Evolutionary conservation across 2,113 vertebrate species (phyloP).

Genomic region (Rhinolophus ferrumequinum): DNA sequence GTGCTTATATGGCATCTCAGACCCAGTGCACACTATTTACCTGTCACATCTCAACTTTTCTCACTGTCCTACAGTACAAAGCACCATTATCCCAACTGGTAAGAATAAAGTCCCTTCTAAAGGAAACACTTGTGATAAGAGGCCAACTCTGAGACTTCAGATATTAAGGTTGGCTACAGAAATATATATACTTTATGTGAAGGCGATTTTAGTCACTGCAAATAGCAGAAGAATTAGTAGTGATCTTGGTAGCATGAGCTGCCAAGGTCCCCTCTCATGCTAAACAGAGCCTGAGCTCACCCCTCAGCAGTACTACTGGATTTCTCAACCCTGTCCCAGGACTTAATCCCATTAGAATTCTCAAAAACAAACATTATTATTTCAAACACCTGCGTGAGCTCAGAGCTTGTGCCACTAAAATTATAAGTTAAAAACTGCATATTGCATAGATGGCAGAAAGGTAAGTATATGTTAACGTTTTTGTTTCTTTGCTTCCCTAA

Average conservation of each 20-base stretch:
- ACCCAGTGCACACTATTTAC: not conserved
- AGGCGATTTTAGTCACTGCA: not conserved
- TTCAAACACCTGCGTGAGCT: not conserved
- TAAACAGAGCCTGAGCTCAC: not conserved
- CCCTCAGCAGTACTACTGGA: not conserved
- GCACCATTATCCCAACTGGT: not conserved
- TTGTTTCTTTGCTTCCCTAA: not conserved
- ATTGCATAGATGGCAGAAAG: not conserved
- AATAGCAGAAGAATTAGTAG: not conserved
- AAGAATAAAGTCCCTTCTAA: not conserved
- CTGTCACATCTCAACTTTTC: not conserved
- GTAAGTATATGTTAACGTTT: not conserved
- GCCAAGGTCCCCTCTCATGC: not conserved
- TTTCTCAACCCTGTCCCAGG: not conserved
- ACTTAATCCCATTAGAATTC: not conserved
- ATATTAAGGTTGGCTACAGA: not conserved
- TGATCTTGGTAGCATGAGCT: not conserved
- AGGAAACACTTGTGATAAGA: not conserved
- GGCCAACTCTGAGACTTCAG: not conserved
- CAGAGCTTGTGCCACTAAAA: not conserved
- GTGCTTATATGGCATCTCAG: not conserved
- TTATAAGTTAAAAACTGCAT: not conserved
- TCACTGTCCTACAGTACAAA: not conserved
- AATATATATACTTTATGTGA: not conserved
- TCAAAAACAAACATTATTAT: not conserved